These are phyloP conservation scores for Aricia agestis DNA, from an alignment of 1,140 invertebrate species.

Conservation along the genomic window DNA sequence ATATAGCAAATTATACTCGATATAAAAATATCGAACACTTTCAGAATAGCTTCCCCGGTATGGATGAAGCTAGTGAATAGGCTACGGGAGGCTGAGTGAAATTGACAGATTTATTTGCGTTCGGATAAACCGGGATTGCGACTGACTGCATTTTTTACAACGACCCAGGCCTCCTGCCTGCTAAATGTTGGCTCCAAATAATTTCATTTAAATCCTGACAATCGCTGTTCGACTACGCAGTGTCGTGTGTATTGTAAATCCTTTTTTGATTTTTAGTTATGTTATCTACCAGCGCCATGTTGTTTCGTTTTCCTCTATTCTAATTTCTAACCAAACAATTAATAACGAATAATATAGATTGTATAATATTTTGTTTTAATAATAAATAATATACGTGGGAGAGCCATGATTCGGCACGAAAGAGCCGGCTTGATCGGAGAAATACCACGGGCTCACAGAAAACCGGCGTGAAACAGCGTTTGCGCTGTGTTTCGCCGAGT, in stretches of 20 bases:
- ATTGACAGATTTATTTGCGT: conserved; percentile 75
- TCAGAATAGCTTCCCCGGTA: conserved; percentile 28
- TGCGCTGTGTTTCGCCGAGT: too few relatives aligned
- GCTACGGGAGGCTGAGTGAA: conserved; percentile 65
- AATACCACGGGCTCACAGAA: too few relatives aligned
- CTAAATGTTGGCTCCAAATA: conserved; percentile 37
- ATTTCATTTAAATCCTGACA: conserved; percentile 45
- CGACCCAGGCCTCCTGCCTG: conserved; percentile 27
- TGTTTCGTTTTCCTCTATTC: neutral
- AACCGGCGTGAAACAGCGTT: too few relatives aligned
- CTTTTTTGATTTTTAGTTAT: conserved; percentile 16
- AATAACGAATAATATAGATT: too few relatives aligned
- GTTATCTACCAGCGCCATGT: conserved; percentile 10
- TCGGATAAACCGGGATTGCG: conserved; percentile 64
- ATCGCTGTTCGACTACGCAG: conserved; percentile 31
- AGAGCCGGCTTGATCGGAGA: too few relatives aligned
- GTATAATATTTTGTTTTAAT: too few relatives aligned
- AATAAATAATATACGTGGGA: too few relatives aligned
- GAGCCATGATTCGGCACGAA: too few relatives aligned
- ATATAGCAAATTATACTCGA: too few relatives aligned
- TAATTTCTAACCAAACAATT: neutral
- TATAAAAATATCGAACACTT: neutral
- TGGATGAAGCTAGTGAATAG: conserved; percentile 42
- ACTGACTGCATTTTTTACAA: conserved; percentile 65
- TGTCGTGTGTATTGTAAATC: conserved; percentile 24